These are phyloP conservation scores for Masnerella sp. DNA, from an alignment of 2,888 invertebrate species.

Conservation along the genomic window DNA sequence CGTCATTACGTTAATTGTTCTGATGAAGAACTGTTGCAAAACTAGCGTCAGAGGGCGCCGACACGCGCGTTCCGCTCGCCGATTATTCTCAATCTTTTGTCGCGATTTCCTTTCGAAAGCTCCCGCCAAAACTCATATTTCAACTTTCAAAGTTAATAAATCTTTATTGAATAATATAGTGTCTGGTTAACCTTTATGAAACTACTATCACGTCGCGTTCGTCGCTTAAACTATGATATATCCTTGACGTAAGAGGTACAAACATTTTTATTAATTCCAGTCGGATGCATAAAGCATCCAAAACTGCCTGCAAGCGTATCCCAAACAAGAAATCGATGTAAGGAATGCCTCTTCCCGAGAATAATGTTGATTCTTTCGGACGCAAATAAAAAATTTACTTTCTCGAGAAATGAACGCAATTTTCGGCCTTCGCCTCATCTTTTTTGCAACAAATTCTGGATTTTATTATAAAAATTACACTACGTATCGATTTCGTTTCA, in stretches of 20 bases:
- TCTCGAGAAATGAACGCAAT: conserved; percentile 9
- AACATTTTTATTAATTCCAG: conserved; percentile 45
- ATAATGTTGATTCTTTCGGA: conserved; percentile 29
- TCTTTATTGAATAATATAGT: conserved; percentile 29
- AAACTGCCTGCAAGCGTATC: conserved; percentile 25
- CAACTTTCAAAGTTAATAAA: conserved; percentile 30
- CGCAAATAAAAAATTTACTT: conserved; percentile 28
- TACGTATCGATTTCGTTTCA: too few relatives aligned
- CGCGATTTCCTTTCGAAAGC: conserved; percentile 12
- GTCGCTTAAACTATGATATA: conserved; percentile 14
- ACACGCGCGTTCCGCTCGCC: conserved; percentile 1
- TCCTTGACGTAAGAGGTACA: conserved; percentile 20
- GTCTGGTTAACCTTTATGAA: conserved; percentile 22
- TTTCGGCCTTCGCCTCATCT: too few relatives aligned
- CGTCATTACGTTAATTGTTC: conserved; percentile 48
- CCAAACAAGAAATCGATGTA: conserved; percentile 38
- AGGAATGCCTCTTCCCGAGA: conserved; percentile 18
- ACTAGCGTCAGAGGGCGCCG: conserved; percentile 15
- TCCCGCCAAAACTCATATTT: conserved; percentile 1
- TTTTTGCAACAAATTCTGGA: too few relatives aligned
- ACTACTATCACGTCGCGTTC: conserved; percentile 1
- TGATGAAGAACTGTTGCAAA: conserved; percentile 50
- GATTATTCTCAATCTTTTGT: conserved; percentile 24
- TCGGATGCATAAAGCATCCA: conserved; percentile 23
- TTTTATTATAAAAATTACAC: too few relatives aligned